These are phyloP conservation scores for Leptinotarsa haldemani DNA, from an alignment of 2,888 invertebrate genomes.

Conservation along the genomic window DNA sequence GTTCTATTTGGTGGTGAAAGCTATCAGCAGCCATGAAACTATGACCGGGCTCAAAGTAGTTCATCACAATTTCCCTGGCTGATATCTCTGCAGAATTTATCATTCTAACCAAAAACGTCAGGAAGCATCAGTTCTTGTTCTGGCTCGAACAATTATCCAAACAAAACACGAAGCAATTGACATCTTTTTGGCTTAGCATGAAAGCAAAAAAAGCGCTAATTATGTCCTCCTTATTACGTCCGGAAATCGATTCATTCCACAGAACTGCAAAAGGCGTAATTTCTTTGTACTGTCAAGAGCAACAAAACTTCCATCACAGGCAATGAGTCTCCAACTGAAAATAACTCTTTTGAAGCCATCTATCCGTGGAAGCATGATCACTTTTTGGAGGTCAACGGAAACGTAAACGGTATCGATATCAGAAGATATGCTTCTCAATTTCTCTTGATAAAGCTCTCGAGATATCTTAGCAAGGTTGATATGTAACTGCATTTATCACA, in stretches of 20 bases:
- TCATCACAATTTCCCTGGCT: conserved; percentile 27
- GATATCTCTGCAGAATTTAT: conserved; percentile 36
- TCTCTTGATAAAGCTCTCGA: conserved; percentile 25
- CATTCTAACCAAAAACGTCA: conserved; percentile 35
- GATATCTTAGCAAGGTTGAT: conserved; percentile 29
- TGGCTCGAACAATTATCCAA: conserved; percentile 35
- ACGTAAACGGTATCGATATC: conserved; percentile 17
- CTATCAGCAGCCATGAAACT: conserved; percentile 36
- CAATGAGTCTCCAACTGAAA: conserved; percentile 31
- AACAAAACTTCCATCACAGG: conserved; percentile 41
- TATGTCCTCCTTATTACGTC: conserved; percentile 48
- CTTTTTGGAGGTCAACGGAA: conserved; percentile 29
- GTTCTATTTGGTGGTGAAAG: conserved; percentile 28
- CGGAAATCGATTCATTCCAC: conserved; percentile 52
- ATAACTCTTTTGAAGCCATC: conserved; percentile 36
- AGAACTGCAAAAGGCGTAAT: conserved; percentile 41
- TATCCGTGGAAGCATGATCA: conserved; percentile 40
- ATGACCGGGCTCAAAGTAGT: conserved; percentile 39
- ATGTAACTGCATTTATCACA: conserved; percentile 34
- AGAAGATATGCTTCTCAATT: conserved; percentile 14
- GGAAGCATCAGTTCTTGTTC: conserved; percentile 40
- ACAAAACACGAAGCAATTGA: conserved; percentile 28
- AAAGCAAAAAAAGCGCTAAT: conserved; percentile 29
- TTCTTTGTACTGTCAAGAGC: conserved; percentile 29
- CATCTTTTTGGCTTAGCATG: conserved; percentile 27